phyloP scores from a whole-genome alignment of 2,888 invertebrate species.

The Podabrus alpinus region DNA sequence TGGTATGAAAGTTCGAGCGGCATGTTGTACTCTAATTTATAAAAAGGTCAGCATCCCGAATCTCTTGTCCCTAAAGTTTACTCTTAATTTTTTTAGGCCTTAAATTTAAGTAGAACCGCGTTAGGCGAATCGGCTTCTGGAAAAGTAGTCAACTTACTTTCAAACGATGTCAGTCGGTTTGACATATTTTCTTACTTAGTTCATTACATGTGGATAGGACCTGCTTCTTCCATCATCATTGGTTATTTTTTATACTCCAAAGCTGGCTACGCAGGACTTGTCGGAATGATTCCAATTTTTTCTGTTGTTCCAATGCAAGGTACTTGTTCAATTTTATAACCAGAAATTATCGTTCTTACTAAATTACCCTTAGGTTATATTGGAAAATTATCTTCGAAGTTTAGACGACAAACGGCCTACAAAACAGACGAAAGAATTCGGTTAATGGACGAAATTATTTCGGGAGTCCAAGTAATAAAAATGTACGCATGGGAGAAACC shows the following conservation, averaged over 20 bases:
- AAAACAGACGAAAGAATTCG: slow-evolving; percentile 89
- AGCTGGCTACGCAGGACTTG: slow-evolving; percentile 73
- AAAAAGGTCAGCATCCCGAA: slow-evolving; percentile 72
- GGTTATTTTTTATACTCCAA: slow-evolving; percentile 78
- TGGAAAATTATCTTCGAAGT: slow-evolving; percentile 65
- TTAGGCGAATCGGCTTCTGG: slow-evolving; percentile 79
- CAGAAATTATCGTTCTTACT: neutral
- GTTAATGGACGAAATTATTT: slow-evolving; percentile 93
- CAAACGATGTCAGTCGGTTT: slow-evolving; percentile 92
- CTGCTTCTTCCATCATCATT: slow-evolving; percentile 67
- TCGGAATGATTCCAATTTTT: slow-evolving; percentile 79
- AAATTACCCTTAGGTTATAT: slow-evolving; percentile 60
- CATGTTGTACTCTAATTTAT: slow-evolving; percentile 82
- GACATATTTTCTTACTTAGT: slow-evolving; percentile 82
- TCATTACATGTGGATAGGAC: slow-evolving; percentile 88
- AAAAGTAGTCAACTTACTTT: slow-evolving; percentile 89
- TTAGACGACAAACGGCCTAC: slow-evolving; percentile 78
- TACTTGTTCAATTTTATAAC: slow-evolving; percentile 40
- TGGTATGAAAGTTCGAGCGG: slow-evolving; percentile 81
- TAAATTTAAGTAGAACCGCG: slow-evolving; percentile 71
- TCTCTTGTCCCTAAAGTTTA: neutral
- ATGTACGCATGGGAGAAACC: slow-evolving; percentile 77
- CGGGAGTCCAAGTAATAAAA: slow-evolving; percentile 86
- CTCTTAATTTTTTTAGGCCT: slow-evolving; percentile 60
- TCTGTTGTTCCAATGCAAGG: slow-evolving; percentile 85